Evolutionary conservation across 2,113 vertebrate genomes (phyloP).

Genomic region (Phoxinus phoxinus): DNA sequence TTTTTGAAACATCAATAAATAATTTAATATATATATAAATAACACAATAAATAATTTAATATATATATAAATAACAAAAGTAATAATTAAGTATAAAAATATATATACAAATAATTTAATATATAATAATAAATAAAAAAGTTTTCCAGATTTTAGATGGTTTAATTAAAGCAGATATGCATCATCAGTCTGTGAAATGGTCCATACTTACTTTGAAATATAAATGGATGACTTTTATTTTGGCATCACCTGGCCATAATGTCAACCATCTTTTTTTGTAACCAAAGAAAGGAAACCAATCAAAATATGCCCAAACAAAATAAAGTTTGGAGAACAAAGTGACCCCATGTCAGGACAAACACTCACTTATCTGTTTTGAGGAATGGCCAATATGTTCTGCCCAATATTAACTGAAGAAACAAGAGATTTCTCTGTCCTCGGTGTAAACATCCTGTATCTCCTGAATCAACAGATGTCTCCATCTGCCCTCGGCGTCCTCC

Average conservation of each 20-base stretch:
- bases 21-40: neutral
- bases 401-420: constrained; percentile 53
- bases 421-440: constrained; percentile 45
- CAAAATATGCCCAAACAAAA: constrained; percentile 1
- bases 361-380: constrained; percentile 40
- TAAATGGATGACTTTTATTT: constrained; percentile 26
- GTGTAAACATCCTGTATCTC: constrained; percentile 63
- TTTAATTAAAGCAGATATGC: neutral
- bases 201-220: neutral
- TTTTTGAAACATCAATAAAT: neutral
- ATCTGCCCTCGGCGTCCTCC: constrained; percentile 38
- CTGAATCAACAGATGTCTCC: constrained; percentile 65
- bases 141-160: neutral
- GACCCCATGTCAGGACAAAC: constrained; percentile 32
- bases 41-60: neutral
- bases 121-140: neutral
- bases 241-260: constrained; percentile 7
- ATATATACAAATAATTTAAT: neutral
- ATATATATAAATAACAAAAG: neutral
- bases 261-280: neutral
- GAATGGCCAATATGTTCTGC: constrained; percentile 39
- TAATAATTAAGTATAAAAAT: neutral
- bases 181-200: neutral
- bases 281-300: constrained; percentile 9
- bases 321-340: constrained; percentile 20